phyloP scores from a whole-genome alignment of 2,888 invertebrate species.

The Campaea margaritaria region DNA sequence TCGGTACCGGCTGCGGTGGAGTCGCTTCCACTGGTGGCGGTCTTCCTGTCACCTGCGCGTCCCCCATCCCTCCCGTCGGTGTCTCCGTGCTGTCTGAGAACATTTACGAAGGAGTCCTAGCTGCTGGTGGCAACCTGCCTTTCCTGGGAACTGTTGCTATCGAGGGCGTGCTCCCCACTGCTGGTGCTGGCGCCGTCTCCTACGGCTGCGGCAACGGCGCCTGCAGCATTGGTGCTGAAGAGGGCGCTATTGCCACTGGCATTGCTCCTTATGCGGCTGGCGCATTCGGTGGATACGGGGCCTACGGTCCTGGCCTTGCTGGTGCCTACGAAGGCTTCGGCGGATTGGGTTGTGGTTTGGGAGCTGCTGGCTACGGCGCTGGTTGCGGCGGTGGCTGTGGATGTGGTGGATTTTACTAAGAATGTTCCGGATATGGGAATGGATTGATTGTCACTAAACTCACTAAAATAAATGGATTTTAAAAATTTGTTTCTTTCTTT shows the following conservation, averaged over 20 bases:
- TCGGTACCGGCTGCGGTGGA: conserved; percentile 33
- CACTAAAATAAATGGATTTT: too few species aligned
- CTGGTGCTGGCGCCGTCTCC: conserved; percentile 50
- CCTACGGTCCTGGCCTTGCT: neutral
- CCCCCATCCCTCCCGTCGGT: conserved; percentile 51
- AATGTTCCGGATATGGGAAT: too few species aligned
- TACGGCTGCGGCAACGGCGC: conserved; percentile 56
- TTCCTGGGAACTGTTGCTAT: conserved; percentile 55
- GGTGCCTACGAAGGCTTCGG: conserved; percentile 44
- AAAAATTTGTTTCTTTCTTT: too few species aligned
- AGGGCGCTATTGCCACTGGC: conserved; percentile 31
- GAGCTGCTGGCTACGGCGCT: too few species aligned
- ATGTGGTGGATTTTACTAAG: conserved; percentile 16
- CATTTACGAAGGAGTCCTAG: conserved; percentile 52
- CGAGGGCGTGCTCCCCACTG: conserved; percentile 52
- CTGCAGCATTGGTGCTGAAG: conserved; percentile 47
- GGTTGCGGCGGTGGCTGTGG: neutral
- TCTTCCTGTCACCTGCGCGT: conserved; percentile 49
- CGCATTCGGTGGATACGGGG: conserved; percentile 8
- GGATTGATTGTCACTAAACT: too few species aligned
- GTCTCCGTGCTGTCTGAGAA: conserved; percentile 57
- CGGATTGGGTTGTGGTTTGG: conserved; percentile 25
- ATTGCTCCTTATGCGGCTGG: conserved; percentile 11
- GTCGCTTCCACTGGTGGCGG: conserved; percentile 48
- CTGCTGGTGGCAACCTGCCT: conserved; percentile 54